These are phyloP conservation scores for Gymnocheta viridis DNA, from an alignment of 2,888 invertebrate species.

Conservation along the genomic window DNA sequence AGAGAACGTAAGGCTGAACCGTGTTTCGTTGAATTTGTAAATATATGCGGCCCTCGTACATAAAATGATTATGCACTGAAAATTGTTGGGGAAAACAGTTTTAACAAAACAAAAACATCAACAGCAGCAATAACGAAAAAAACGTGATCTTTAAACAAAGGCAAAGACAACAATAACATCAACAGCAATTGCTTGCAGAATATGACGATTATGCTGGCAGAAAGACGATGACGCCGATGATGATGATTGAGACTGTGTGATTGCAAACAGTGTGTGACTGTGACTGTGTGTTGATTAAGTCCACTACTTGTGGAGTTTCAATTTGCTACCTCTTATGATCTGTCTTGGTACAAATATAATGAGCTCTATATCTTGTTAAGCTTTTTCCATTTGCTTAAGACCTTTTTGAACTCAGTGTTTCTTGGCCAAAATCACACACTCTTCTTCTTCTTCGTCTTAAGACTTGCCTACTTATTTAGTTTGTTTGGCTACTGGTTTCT, in stretches of 20 bases:
- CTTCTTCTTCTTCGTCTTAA: constrained; percentile 16
- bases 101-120: constrained; percentile 13
- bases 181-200: background rate
- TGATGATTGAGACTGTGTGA: constrained; percentile 47
- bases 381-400: constrained; percentile 58
- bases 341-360: constrained; percentile 33
- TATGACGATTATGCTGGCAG: constrained; percentile 52
- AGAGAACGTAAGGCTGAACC: no score
- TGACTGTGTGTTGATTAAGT: constrained; percentile 53
- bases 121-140: constrained; percentile 16
- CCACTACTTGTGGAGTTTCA: constrained; percentile 20
- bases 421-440: constrained; percentile 58
- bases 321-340: constrained; percentile 16
- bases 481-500: constrained; percentile 56
- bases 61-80: constrained; percentile 24
- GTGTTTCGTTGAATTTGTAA: no score
- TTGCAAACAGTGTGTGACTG: constrained; percentile 55
- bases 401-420: constrained; percentile 63
- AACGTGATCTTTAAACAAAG: constrained; percentile 63
- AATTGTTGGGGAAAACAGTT: constrained; percentile 58
- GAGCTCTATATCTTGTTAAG: constrained; percentile 66
- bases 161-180: constrained; percentile 32
- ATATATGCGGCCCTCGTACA: constrained; percentile 10
- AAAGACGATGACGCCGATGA: constrained; percentile 11
- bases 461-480: constrained; percentile 54